Evolutionary conservation across 2,888 invertebrate genomes (phyloP), one percentile per base, ranked within the genome.

Genomic region (Lacanobia oleracea): DNA sequence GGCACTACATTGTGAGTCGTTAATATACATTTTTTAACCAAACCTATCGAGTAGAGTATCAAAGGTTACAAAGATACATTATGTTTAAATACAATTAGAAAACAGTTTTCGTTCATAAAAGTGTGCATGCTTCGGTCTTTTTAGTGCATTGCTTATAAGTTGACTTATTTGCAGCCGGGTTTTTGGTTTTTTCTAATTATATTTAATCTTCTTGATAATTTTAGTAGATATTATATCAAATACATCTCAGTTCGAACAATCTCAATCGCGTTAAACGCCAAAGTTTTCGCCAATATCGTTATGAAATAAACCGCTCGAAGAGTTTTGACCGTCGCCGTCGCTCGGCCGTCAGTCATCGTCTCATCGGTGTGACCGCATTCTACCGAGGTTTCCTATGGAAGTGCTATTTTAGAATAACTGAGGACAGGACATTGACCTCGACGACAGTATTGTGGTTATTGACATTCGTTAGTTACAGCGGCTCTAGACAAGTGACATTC

Each of bases 371-470:
- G 89, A 81, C 90, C 88, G 86, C 85, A 84, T 88, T 88, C 79
- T 85, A 50, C 66, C 62, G 72, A 72, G 67, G 69, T 86, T 84
- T 85, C 86, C 88, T 83, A 75, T 77, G 80, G 75, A 82, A 82
- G 50, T 62, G 69, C 75, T 82, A 83, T 86, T 86, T 85, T 77
- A 75, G 75, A 80, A 82, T 77, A 74, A 83, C 82, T 86, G 81
- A 76, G 76, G 79, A 82, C 79, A 84, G 75, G 86, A 86, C 89
- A 88, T 89, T 89, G 89, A 89, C 88, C 89, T 87, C 81, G 57
- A 69, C 53, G 72, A 72, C 68, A 70, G 27, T 43, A 67, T 60
- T 68, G 75, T 84, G 74, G 70, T 48, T 74, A 79, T 77, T 79
- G 79, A 76, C 73, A 78, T 73, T 70, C 57, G 68, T 56, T 50